Evolutionary conservation across 1,140 invertebrate species (phyloP).

Genomic region (Temnothorax nylanderi): DNA sequence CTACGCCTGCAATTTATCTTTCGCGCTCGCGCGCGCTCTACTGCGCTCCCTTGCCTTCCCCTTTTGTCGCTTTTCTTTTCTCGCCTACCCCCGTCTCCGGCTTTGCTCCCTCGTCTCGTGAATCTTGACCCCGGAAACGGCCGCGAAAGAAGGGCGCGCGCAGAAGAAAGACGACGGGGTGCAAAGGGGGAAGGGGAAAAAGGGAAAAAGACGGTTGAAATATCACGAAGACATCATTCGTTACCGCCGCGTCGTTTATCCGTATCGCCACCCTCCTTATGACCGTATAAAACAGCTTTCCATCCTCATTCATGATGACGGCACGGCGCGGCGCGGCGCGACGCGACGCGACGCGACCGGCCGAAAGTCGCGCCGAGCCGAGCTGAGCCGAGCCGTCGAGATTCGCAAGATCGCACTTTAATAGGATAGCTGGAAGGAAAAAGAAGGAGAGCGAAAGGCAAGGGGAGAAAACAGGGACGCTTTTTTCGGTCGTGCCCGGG

Average conservation of each 20-base stretch:
- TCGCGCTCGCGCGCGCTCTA: constrained; percentile 49
- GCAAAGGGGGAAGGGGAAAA: not conserved
- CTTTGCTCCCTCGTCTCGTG: constrained; percentile 63
- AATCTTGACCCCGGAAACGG: constrained; percentile 74
- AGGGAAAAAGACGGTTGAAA: constrained; percentile 64
- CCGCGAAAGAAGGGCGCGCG: constrained; percentile 14
- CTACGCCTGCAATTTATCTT: constrained; percentile 72
- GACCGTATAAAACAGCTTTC: constrained; percentile 67
- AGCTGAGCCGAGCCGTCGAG: not conserved
- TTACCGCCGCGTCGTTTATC: constrained; percentile 73
- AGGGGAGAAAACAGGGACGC: constrained; percentile 43
- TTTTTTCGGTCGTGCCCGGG: constrained; percentile 31
- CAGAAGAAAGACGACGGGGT: not conserved
- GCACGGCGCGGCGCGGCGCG: not conserved
- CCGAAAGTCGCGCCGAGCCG: constrained; percentile 11
- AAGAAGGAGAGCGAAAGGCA: constrained; percentile 12
- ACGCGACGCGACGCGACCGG: not conserved
- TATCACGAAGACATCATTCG: constrained; percentile 76
- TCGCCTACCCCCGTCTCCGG: constrained; percentile 18
- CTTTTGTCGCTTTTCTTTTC: constrained; percentile 71
- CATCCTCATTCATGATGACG: constrained; percentile 57
- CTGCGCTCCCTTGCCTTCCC: constrained; percentile 25
- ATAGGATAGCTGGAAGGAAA: constrained; percentile 39
- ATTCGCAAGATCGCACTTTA: constrained; percentile 66
- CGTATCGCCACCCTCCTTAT: constrained; percentile 63